Base-by-base conservation (phyloP, 2,888 invertebrate genomes). In the Sarcophaga carnaria region DNA sequence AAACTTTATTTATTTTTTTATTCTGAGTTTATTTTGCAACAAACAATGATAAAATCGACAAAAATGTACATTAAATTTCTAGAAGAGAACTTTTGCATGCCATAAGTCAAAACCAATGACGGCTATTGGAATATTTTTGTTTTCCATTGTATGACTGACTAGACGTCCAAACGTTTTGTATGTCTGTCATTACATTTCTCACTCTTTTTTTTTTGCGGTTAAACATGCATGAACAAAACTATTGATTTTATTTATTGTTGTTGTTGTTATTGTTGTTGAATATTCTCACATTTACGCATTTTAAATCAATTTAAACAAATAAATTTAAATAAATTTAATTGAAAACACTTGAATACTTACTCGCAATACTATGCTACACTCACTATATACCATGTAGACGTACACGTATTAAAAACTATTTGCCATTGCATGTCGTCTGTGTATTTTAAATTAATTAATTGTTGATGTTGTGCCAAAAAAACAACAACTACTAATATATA, bases 381-480 rank as follows among this genome's bases (percentile, higher is more conserved):
- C 37, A 37, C 37, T 37, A 37, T 10, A 10, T 54, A 5, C 20
- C 20, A 1, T 20, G 4, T 12, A 14, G 5, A 54, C 17, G 54
- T 54, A 54, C 12, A 14, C 17, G 3, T 17, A 20, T 71, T 62
- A 20, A 80, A 66, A 62, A 67, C 22, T 60, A 27, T 37, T 45
- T 64, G 62, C 62, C 22, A 20, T 62, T 66, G 63, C 49, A 25
- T 72, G 62, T 11, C 14, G 27, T 62, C 20, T 59, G 17, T 20
- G 37, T 67, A 72, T 62, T 86, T 80, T 37, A 74, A 80, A 86
- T 80, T 76, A 86, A 83, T 83, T 83, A 83, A 83, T 86, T 83
- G 80, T 80, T 86, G 86, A 83, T 80, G 77, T 80, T 70, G 83
- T 78, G 86, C 80, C 83, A 86, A 79, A 83, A 5, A 45, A 20